These are phyloP conservation scores for Daphoenositta chrysoptera DNA, from an alignment of 2,113 vertebrate species.

Conservation along the genomic window DNA sequence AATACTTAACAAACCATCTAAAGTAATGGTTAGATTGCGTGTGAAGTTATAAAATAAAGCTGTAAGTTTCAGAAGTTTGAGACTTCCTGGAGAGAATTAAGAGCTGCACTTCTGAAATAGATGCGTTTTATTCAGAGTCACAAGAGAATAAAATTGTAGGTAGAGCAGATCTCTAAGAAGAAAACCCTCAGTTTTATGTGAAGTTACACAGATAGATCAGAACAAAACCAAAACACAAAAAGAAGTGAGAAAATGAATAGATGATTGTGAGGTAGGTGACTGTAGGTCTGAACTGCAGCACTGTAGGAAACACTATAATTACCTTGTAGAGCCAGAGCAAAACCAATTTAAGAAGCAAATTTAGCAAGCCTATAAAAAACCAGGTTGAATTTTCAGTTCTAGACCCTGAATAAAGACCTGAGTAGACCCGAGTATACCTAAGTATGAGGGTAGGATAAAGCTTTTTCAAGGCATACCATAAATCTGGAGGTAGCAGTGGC, in stretches of 20 bases:
- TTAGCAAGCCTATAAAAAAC: background rate
- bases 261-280: background rate
- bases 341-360: background rate
- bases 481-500: background rate
- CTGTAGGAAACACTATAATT: background rate
- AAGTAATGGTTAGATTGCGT: background rate
- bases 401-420: background rate
- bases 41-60: background rate
- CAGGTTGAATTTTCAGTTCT: background rate
- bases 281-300: background rate
- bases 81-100: background rate
- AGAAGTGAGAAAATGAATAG: background rate
- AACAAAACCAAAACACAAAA: conserved; percentile 4
- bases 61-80: background rate
- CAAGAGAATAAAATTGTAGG: background rate
- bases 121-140: background rate
- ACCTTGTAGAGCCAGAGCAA: background rate
- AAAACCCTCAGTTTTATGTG: background rate
- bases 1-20: background rate
- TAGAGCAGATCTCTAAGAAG: background rate
- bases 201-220: background rate
- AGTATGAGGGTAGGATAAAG: background rate
- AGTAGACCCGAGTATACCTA: background rate
- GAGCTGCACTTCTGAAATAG: background rate
- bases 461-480: background rate